Evolutionary conservation across 2,888 invertebrate genomes (phyloP).

Genomic region (Octodonta nipae): DNA sequence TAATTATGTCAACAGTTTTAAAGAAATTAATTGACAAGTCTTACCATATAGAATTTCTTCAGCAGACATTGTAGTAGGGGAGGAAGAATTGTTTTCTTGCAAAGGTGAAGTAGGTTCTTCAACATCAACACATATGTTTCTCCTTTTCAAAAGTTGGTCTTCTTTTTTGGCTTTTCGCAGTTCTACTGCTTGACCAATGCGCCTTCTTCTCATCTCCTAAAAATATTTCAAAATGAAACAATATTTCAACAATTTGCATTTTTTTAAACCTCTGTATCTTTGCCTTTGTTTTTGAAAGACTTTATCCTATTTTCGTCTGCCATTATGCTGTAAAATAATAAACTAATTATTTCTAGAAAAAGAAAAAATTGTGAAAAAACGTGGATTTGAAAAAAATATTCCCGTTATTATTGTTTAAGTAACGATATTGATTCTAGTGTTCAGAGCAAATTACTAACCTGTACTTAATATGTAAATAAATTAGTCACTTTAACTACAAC

Average conservation of each 20-base stretch:
- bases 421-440: no score
- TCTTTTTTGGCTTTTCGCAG: constrained; percentile 87
- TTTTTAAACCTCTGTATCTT: constrained; percentile 52
- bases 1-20: no score
- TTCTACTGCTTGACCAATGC: constrained; percentile 80
- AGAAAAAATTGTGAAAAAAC: no score
- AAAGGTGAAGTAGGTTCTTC: constrained; percentile 41
- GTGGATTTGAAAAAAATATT: no score
- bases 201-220: constrained; percentile 76
- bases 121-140: constrained; percentile 55
- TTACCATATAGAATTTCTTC: constrained; percentile 58
- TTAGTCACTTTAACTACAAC: no score
- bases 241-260: neutral
- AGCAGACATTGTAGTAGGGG: constrained; percentile 41
- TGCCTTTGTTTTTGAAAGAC: constrained; percentile 66
- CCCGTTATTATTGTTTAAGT: no score
- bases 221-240: constrained; percentile 1
- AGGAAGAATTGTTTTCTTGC: constrained; percentile 36
- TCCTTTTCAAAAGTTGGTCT: constrained; percentile 80
- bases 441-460: no score
- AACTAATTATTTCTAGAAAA: no score
- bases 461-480: no score
- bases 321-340: constrained; percentile 36
- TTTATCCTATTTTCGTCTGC: constrained; percentile 52
- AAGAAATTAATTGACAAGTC: constrained; percentile 4